Evolutionary conservation across 1,140 invertebrate genomes (phyloP).

Genomic region (Pseudomyrmex cubaensis): DNA sequence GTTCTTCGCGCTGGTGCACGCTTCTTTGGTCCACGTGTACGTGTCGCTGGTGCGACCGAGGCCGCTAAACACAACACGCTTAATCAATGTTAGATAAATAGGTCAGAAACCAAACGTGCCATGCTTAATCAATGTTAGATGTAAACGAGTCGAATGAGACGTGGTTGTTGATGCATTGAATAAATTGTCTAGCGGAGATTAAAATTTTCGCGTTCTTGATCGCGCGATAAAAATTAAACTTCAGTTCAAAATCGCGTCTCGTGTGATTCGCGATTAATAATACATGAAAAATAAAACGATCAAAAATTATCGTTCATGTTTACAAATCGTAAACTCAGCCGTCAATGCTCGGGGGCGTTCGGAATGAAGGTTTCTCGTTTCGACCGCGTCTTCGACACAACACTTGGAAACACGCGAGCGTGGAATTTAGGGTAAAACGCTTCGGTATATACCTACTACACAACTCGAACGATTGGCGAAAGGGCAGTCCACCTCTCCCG

Average conservation of each 20-base stretch:
- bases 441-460: neutral
- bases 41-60: slow-evolving; percentile 79
- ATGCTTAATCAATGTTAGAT: no score
- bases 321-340: neutral
- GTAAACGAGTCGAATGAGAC: no score
- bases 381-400: neutral
- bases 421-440: slow-evolving; percentile 36
- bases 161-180: no score
- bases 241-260: no score
- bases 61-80: slow-evolving; percentile 64
- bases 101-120: no score
- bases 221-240: no score
- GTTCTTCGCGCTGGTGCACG: slow-evolving; percentile 85
- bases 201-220: no score
- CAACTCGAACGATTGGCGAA: slow-evolving; percentile 25
- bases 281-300: no score
- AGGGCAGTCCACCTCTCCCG: slow-evolving; percentile 25
- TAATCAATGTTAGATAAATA: neutral
- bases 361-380: neutral
- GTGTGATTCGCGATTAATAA: no score
- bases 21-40: slow-evolving; percentile 81
- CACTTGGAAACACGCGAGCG: slow-evolving; percentile 16
- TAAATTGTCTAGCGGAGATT: no score
- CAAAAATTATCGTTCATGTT: neutral
- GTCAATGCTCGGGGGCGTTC: neutral